Base-by-base conservation (phyloP, 2,113 vertebrate genomes). In the Carollia perspicillata region DNA sequence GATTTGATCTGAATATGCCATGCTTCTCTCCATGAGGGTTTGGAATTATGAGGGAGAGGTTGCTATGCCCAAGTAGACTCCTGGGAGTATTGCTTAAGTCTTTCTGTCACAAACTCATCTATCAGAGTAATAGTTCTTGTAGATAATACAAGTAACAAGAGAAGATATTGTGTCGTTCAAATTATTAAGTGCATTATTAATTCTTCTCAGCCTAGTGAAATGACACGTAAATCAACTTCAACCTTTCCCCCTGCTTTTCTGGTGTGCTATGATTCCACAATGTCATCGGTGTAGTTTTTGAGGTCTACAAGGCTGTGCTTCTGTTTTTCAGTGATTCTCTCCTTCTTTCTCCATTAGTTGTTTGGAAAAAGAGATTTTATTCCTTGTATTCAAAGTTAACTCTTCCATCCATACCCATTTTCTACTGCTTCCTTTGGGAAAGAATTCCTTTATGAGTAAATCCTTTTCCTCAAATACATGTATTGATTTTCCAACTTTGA, bases 391-490 rank as follows among this genome's bases (percentile, higher is more conserved):
- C 28, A 83, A 86, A 94, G 63, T 92, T 65, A 90, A 85, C 12
- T 75, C 23, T 92, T 84, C 49, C 2, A 80, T 7, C 22, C 28
- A 55, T 5, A 55, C n/a, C 18, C 2, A n/a, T 49, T 77, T 58
- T 47, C 58, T 49, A 47, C 3, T 78, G 10, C 8, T 80, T 84
- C 55, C 16, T 84, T 84, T 79, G 33, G 60, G 33, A 81, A 0
- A 55, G 63, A 79, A 89, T 95, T 93, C 35, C 55, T 75, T 92
- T 33, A 75, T 6, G n/a, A 81, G 58, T 84, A 93, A 68, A 66
- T 66, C 12, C 16, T 74, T 60, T 74, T 71, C 30, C 55, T 89
- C 88, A 80, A n/a, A 66, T 85, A 74, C 65, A 75, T 28, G 35
- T 71, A 79, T 65, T 16, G 9, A 11, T 53, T 89, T 89, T 49